Evolutionary conservation across 1,140 invertebrate genomes (phyloP), one percentile per base, ranked within the genome.

Genomic region (Venustaconcha ellipsiformis): DNA sequence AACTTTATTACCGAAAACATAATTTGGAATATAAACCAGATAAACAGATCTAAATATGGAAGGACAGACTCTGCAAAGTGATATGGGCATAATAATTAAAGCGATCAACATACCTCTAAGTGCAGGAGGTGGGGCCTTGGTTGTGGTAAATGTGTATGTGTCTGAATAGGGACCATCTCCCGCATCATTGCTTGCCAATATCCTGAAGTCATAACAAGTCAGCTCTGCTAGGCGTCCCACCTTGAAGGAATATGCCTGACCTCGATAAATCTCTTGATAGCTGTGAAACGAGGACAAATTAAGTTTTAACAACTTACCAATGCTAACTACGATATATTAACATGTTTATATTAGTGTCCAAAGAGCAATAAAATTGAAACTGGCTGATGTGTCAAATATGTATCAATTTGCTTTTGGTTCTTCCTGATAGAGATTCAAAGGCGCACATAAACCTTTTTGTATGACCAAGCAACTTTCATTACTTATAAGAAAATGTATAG

Each of bases 141-240:
- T 92, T 15, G 95, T 96, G 67, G 90, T 90, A 83, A 94, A 95
- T 67, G 91, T 90, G 82, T 92, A 92, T 26, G 93, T 91, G 70
- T 92, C 91, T 2, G 95, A 95, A 90, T 93, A 95, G 18, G 93
- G 93, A 26, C 96, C 95, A 81, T 94, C 92, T 1, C 96, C 95
- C 59, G 95, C 95, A 86, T 95, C 94, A 89, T 95, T 96, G 70
- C 93, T 92, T 62, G 95, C 95, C 82, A 92, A 94, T 82, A 97
- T 95, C 71, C 95, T 92, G 90, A 97, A 96, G 83, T 92, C 92
- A 88, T 97, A 97, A 23, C 90, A 89, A 4, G 93, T 95, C 74
- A 93, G 92, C 89, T 97, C 95, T 78, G 93, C 92, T 75, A 97
- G 89, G 87, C 95, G 94, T 83, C 94, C 94, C 60, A 96, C 93